phyloP scores from a whole-genome alignment of 2,888 invertebrate genomes.

The Thereva nobilitata region DNA sequence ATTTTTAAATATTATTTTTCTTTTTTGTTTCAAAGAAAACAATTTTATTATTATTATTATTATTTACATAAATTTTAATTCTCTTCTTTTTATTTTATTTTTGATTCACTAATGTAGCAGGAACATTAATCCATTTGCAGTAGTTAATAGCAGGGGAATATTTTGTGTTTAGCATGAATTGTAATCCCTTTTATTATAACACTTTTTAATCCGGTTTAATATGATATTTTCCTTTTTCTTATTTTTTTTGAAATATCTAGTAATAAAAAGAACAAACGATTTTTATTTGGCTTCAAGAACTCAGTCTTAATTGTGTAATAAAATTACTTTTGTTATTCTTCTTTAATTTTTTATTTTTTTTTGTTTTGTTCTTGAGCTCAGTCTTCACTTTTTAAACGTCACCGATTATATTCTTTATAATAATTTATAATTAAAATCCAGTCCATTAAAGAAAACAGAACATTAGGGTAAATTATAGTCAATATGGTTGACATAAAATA shows the following conservation, averaged over 20 bases:
- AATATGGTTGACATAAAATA: too few species aligned
- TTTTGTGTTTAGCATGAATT: background rate
- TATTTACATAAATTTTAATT: background rate
- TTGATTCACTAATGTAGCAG: conserved; percentile 21
- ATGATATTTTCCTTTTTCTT: background rate
- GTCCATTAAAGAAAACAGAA: too few species aligned
- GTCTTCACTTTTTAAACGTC: conserved; percentile 28
- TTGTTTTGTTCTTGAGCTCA: conserved; percentile 34
- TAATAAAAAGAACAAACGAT: background rate
- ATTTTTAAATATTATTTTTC: background rate
- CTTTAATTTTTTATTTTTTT: conserved; percentile 9
- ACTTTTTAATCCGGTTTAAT: background rate
- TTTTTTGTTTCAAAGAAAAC: conserved; percentile 1
- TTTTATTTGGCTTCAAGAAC: conserved; percentile 33
- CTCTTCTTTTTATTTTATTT: background rate
- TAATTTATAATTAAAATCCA: too few species aligned
- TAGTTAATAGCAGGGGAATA: conserved; percentile 5
- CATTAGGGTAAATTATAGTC: too few species aligned
- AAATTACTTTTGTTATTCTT: background rate
- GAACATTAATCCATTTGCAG: conserved; percentile 35
- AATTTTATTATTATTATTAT: background rate
- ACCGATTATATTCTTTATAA: conserved; percentile 7
- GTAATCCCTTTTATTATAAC: too few species aligned
- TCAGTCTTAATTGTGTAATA: conserved; percentile 21
- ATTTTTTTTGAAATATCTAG: background rate